Evolutionary conservation across 2,113 vertebrate genomes (phyloP), one percentile per base, ranked within the genome.

Genomic region (Carlito syrichta): DNA sequence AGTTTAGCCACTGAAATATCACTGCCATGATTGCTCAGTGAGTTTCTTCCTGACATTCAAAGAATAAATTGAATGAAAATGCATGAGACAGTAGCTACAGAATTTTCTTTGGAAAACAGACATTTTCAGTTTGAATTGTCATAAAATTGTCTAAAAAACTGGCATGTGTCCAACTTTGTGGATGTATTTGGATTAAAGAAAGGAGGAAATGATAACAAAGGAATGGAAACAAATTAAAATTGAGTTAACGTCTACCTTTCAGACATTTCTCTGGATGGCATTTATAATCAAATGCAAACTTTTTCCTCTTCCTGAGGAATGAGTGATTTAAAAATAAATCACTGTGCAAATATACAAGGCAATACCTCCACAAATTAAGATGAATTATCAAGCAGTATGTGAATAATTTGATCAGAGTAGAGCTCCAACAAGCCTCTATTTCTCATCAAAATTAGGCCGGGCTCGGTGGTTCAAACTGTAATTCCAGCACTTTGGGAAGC

Each of bases 31-130:
- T 81, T 94, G 22, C 40, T 95, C 81, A 68, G 84, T 96, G 92
- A 16, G 50, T 93, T 97, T 93, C 54, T 93, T 96, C 88, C 83
- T 96, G 94, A 93, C 93, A 95, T 94, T 96, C 87, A 93, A 88
- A 96, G 83, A 92, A 73, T 85, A 96, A 98, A 97, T 90, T 62
- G 86, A 95, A 97, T 97, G 88, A 97, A 96, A 97, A 96, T 97
- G 89, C 66, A 95, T 91, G 89, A 96, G 91, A 91, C 40, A 56
- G 71, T 83, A 76, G 58, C 14, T 45, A 60, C 32, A 74, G n/a
- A 69, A 58, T 66, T 96, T 89, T 95, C 91, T 96, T 85, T 63
- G 73, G 66, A 88, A 97, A 95, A 85, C 86, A 96, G 88, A 85
- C 79, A 91, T 91, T 95, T 86, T 84, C 22, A 17, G 71, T 48